A percentile compares a stretch with the other conserved stretches of the same genome.
phyloP scores from a whole-genome alignment of 2,888 invertebrate genomes.

The Melieria omissa region DNA sequence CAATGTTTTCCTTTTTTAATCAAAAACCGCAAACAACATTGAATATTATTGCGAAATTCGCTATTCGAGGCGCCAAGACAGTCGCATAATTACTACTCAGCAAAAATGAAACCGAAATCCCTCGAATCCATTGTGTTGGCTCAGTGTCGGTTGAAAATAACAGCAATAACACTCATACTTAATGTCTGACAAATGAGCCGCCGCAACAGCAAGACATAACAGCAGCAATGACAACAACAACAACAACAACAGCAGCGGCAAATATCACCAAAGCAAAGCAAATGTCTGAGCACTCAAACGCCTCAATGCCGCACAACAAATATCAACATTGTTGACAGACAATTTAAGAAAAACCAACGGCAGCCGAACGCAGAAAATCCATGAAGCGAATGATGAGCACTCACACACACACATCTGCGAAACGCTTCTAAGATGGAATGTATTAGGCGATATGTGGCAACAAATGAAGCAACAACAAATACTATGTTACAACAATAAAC shows the following conservation, averaged over 20 bases:
- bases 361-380: neutral
- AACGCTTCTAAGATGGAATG: conserved; percentile 2
- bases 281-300: conserved; percentile 27
- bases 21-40: too few species aligned
- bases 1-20: too few species aligned
- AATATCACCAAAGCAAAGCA: conserved; percentile 11
- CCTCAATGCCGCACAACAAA: conserved; percentile 38
- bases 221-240: neutral
- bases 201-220: neutral
- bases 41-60: too few species aligned
- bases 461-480: neutral
- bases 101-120: too few species aligned
- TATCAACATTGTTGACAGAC: conserved; percentile 42
- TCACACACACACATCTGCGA: neutral
- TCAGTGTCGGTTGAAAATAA: too few species aligned
- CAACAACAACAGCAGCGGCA: conserved; percentile 22
- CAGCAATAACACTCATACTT: too few species aligned
- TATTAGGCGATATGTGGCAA: conserved; percentile 2
- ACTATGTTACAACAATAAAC: neutral
- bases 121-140: too few species aligned
- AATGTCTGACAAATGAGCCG: neutral
- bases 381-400: neutral
- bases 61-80: too few species aligned
- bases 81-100: too few species aligned
- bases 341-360: conserved; percentile 29